Evolutionary conservation across 2,113 vertebrate species (phyloP), one percentile per base, ranked within the genome.

Genomic region (Corythornis madagascariensis): DNA sequence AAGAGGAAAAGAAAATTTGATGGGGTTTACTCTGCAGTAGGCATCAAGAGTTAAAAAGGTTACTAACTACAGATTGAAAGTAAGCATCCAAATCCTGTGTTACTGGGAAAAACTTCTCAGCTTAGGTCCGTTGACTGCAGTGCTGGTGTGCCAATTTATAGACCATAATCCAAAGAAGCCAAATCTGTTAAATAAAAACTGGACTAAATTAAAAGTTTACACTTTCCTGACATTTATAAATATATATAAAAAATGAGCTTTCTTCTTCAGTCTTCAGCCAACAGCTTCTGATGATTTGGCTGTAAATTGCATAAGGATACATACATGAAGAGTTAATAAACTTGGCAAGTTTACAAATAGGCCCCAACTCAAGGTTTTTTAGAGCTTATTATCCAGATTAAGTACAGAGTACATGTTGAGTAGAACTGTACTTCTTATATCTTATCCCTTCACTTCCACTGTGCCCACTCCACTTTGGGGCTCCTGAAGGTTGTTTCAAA

Each of bases 171-270:
- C 59, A 57, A 29, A 86, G 56, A 29, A 60, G 76, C 48, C 73
- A 92, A 86, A 74, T 78, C 69, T 86, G 31, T 89, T 94, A 89
- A 83, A 64, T 24, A 66, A 83, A 94, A 90, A 13, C 48, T 88
- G 53, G 29, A 83, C 83, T 19, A 94, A 92, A 88, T 80, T n/a
- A 59, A 25, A 86, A 71, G 21, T 64, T 89, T 75, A 29, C 14
- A 43, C 59, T 75, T 92, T 48, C 13, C n/a, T 53, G 43, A 64
- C 53, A 26, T 78, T 55, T 18, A 79, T 20, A 89, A 91, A 88
- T 78, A 69, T 11, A 45, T 29, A 7, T 69, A 86, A 45, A 86
- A 96, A 95, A 84, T 33, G 5, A 89, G 16, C 5, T 70, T 75
- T 82, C 4, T 55, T 85, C 70, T 43, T 60, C 80, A 79, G 42